A percentile compares a stretch with the other conserved stretches of the same genome.
Conservation (phyloP, 1,140 invertebrate genomes). For the Littorina saxatilis region DNA sequence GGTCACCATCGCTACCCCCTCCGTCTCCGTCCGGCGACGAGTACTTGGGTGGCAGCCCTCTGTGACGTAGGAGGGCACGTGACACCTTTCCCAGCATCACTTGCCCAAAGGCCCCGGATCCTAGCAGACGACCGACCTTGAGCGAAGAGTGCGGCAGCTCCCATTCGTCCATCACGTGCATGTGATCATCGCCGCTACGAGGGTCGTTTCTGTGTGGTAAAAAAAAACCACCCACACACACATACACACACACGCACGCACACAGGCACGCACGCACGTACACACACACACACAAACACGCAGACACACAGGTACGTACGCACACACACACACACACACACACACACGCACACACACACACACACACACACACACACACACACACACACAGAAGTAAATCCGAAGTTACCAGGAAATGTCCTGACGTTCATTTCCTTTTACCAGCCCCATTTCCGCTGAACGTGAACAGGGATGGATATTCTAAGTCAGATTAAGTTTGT, state of each 20-base stretch:
- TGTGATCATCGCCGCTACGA: background rate
- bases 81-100: constrained; percentile 74
- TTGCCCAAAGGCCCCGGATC: constrained; percentile 90
- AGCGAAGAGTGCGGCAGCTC: constrained; percentile 87
- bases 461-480: no score
- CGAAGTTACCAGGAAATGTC: no score
- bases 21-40: background rate
- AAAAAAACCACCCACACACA: background rate
- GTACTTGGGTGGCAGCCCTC: constrained; percentile 35
- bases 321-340: background rate
- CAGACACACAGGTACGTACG: background rate
- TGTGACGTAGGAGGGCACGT: constrained; percentile 47
- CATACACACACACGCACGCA: background rate
- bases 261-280: background rate
- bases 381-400: background rate
- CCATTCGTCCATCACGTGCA: constrained; percentile 76
- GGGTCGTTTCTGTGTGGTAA: background rate
- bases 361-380: background rate
- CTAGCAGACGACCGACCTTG: constrained; percentile 86
- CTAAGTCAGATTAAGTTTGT: no score
- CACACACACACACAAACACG: background rate
- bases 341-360: background rate
- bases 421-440: no score
- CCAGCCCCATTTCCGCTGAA: no score
- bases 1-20: constrained; percentile 23